phyloP scores from a whole-genome alignment of 2,113 vertebrate genomes.

The Vidua macroura region DNA sequence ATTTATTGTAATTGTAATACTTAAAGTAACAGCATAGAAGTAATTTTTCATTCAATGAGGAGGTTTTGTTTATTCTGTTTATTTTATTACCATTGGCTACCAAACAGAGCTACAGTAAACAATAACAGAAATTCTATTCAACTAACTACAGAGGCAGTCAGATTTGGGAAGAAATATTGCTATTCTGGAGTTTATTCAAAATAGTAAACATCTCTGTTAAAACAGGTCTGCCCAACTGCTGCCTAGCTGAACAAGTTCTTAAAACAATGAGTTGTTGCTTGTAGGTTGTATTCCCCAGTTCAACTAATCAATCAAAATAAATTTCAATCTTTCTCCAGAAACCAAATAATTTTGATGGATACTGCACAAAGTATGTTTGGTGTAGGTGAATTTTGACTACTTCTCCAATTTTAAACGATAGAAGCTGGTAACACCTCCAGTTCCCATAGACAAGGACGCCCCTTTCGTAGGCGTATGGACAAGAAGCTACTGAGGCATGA shows the following conservation, averaged over 20 bases:
- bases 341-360: neutral
- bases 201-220: neutral
- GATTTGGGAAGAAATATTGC: neutral
- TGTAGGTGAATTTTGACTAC: neutral
- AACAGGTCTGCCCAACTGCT: neutral
- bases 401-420: neutral
- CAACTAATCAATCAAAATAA: neutral
- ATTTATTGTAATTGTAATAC: neutral
- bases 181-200: neutral
- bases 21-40: neutral
- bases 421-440: neutral
- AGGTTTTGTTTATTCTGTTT: neutral
- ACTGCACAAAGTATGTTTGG: neutral
- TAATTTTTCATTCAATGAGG: neutral
- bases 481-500: neutral
- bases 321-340: neutral
- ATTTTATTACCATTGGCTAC: neutral
- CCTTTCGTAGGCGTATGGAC: fast-evolving
- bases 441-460: fast-evolving
- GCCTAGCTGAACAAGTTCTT: neutral
- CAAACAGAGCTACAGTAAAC: neutral
- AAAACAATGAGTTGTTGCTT: neutral
- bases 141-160: neutral
- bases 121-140: neutral
- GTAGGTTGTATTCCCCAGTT: neutral